Conservation (phyloP, 2,113 vertebrate genomes). For the Phainopepla nitens region DNA sequence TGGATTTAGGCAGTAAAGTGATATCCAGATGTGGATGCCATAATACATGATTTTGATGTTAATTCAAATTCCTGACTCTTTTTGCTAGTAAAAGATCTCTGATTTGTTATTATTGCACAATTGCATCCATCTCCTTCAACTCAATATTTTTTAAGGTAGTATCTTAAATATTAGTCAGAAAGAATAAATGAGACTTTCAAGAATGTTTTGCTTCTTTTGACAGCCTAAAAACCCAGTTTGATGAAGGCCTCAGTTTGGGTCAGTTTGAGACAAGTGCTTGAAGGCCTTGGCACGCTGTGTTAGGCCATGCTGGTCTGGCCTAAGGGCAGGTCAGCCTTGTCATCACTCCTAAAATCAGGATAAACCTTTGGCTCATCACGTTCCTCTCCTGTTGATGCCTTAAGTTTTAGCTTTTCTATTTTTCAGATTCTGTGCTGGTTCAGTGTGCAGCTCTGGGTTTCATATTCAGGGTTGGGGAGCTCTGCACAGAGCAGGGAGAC, state of each 20-base stretch:
- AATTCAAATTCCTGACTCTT: slow-evolving; percentile 43
- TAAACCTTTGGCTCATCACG: not conserved
- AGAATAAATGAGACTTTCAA: not conserved
- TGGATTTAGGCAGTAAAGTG: slow-evolving; percentile 15
- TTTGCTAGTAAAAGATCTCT: not conserved
- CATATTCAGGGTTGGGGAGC: too few species aligned
- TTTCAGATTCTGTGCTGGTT: too few species aligned
- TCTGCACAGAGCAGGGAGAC: too few species aligned
- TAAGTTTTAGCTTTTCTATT: too few species aligned
- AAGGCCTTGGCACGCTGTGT: not conserved
- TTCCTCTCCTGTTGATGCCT: not conserved
- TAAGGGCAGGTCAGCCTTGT: not conserved
- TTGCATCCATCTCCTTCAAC: not conserved
- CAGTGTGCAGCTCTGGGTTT: too few species aligned
- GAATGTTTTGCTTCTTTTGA: not conserved
- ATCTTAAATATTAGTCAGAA: not conserved
- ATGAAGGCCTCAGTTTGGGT: not conserved
- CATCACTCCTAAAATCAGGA: not conserved
- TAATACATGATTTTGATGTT: slow-evolving; percentile 21
- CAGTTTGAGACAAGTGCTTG: not conserved
- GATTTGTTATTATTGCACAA: not conserved
- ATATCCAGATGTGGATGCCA: slow-evolving; percentile 57
- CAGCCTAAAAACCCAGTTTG: not conserved
- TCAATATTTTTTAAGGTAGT: not conserved
- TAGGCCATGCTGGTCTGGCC: not conserved